Evolutionary conservation across 2,797 vertebrate species (phyloP), one percentile per base, ranked within the genome.

Genomic region (Perodicticus potto): DNA sequence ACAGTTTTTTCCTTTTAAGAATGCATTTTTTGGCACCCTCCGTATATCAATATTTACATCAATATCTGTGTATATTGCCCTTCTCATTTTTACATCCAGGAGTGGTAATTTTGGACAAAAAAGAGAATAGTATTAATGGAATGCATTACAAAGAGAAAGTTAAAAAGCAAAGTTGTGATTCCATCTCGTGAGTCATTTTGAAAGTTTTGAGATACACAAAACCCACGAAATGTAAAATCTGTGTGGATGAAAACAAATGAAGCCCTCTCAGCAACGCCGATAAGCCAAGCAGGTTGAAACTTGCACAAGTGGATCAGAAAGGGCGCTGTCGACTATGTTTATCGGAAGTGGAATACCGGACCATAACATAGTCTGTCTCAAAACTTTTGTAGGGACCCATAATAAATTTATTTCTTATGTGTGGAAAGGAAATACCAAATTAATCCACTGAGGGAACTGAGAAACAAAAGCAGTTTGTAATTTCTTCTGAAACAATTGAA

Each of bases 121-220:
- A 84, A 80, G 29, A 83, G 32, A 96, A 89, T 27, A 82, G 11
- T 57, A 65, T 76, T 40, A 94, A 55, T 78, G 77, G 27, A 81
- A 70, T 84, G 1, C 19, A 57, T 94, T 93, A 57, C 13, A 81
- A 89, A 96, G 9, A 57, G 37, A 95, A 90, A 92, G 65, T 87
- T 89, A 55, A 93, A 88, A 95, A 76, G 57, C 86, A 40, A 32
- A 16, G 1, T 70, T 90, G 55, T 29, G 40, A 19, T 63, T 76
- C 55, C 86, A 3, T 73, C 43, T 53, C 14, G 14, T 53, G 49
- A 53, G 49, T 53, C 49, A 53, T 53, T 53, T 3, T 53, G 49
- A 53, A 53, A 53, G 49, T 53, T 53, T 53, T 53, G 49, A 53
- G 49, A 53, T 53, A 53, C 49, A 53, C 14, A 53, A 53, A 53